Base-by-base conservation (phyloP, 1,140 invertebrate species). In the Zaprionus nigranus region DNA sequence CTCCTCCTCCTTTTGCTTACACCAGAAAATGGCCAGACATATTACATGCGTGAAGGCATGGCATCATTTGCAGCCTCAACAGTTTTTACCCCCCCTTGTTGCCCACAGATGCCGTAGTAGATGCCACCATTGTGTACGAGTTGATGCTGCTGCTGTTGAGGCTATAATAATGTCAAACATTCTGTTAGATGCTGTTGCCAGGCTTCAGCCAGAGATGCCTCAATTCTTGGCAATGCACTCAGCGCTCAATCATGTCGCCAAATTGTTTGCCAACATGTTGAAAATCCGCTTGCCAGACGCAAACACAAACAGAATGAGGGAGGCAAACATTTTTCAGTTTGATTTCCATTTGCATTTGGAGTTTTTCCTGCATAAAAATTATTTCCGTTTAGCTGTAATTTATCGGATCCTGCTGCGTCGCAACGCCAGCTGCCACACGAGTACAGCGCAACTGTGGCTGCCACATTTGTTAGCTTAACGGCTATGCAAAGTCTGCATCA, bases 361-460 rank as follows among this genome's bases (percentile, higher is more conserved):
- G 36, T 46, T 51, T 34, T 22, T 26, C 28, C 73, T 72, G 78
- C 71, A 82, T 82, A 71, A 70, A 86, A 85, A 85, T 85, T 80
- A 85, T 86, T 86, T 87, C 79, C 79, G 83, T 77, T 86, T 87
- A 81, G 78, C 76, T 60, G 79, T 87, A 87, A 86, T 86, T 86
- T 86, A 87, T 86, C 63, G 82, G 0, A 34, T 77, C 75, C 57
- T 79, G 78, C 67, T 53, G 46, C 34, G 65, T 43, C 36, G 46
- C 56, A 57, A n/a, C 46, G 62, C 56, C 79, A 78, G 63, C 67
- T 80, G 74, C 75, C 53, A 51, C 59, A 54, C 70, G 30, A 3
- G 30, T 53, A 34, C 56, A 51, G 61, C 26, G 61, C 26, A 57
- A 64, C 30, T 11, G 30, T 34, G 9, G 30, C 30, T 34, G 60